phyloP scores from a whole-genome alignment of 2,797 vertebrate genomes.

The Mallotus villosus region DNA sequence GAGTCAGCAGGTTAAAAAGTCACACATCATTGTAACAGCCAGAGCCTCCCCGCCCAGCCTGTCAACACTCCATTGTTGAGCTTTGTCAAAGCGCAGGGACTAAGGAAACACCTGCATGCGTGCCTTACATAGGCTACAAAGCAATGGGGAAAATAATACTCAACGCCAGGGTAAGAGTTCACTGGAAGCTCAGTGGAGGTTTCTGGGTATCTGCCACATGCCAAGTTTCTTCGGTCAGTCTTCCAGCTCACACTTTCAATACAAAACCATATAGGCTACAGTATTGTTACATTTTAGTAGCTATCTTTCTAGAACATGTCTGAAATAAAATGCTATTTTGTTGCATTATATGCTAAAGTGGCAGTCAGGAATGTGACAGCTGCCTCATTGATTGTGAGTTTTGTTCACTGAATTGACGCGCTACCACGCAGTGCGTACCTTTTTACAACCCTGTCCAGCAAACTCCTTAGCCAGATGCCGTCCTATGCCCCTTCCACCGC shows the following conservation, averaged over 20 bases:
- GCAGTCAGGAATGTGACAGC: neutral
- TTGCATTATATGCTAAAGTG: neutral
- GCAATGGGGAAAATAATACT: neutral
- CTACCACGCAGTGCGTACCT: conserved; percentile 75
- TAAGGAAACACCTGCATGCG: conserved; percentile 56
- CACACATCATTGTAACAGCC: conserved; percentile 52
- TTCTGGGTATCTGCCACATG: no score
- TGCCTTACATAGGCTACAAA: conserved; percentile 15
- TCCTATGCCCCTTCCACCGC: conserved; percentile 95
- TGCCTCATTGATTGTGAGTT: neutral
- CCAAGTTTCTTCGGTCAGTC: no score
- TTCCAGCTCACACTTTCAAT: no score
- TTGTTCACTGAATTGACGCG: neutral
- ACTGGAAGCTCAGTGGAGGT: neutral
- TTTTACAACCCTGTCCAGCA: conserved; percentile 84
- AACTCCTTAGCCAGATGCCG: conserved; percentile 93
- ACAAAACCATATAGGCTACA: no score
- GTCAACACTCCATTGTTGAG: conserved; percentile 54
- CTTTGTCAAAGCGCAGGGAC: conserved; percentile 53
- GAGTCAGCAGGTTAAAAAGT: conserved; percentile 50
- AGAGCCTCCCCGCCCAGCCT: conserved; percentile 48
- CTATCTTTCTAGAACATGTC: neutral
- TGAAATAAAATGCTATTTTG: neutral
- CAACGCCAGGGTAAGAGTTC: conserved; percentile 4
- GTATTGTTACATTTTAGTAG: no score